Base-by-base conservation (phyloP, 2,113 vertebrate species). In the Paramisgurnus dabryanus region DNA sequence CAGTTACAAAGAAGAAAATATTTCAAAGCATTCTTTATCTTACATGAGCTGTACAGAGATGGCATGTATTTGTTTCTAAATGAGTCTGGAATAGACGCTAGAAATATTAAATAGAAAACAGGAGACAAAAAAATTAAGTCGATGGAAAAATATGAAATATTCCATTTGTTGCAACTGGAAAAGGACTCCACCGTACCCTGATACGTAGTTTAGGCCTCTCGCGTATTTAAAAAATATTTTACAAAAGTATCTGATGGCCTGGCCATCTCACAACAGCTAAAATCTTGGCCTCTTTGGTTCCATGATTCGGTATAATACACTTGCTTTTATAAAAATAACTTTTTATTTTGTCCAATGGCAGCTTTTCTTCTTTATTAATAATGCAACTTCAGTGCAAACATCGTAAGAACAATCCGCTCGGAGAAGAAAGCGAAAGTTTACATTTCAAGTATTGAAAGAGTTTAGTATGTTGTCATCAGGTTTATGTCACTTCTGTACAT, bases 271-370 rank as follows among this genome's bases (percentile, higher is more conserved):
- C 93, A 93, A 94, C 90, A 94, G 94, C 93, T 92, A 93, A 95
- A 92, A 92, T 88, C 87, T 92, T 94, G 95, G 94, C 96, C 95
- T 98, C 97, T 99, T 99, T 98, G 97, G 96, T 99, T 97, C 95
- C 95, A 94, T 94, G 93, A 94, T 95, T 95, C 93, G 88, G 93
- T 95, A 95, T 93, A 94, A 96, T 95, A 96, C 95, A 96, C 95
- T 92, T 91, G 92, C 90, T 93, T 95, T 94, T 97, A 98, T 94
- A 98, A 98, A 98, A 99, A 98, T 97, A 98, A 95, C 93, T 82
- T 89, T 86, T 92, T 73, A 71, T 75, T 84, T 90, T 94, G 69
- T 94, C 93, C 93, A 96, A 96, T 95, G 96, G 96, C 95, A 95
- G 95, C 94, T 94, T 95, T 69, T 64, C 60, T 79, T 68, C 76